Evolutionary conservation across 2,797 vertebrate species (phyloP), one percentile per base, ranked within the genome.

Genomic region (Bovichtus diacanthus): DNA sequence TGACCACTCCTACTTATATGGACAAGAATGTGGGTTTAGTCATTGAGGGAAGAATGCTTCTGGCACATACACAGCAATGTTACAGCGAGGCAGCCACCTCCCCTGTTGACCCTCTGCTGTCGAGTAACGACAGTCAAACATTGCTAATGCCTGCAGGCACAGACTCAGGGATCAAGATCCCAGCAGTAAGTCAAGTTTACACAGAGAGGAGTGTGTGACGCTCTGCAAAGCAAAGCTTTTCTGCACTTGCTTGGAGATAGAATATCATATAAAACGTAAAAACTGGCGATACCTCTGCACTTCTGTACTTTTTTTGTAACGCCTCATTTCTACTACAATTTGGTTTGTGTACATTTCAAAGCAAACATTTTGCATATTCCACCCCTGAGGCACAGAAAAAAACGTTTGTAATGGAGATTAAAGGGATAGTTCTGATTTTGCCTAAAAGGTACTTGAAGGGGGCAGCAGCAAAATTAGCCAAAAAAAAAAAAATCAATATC

Each of bases 11-110:
- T 21, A 55, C 19, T 21, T 53, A 39, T 66, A 36, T 9, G 59
- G 41, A 69, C 41, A 80, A 50, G 75, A 81, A 83, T 84, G 84
- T 70, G 44, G 58, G 64, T 71, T 80, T 87, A 74, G 76, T 85
- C 72, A 76, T 70, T 78, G 67, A 51, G 67, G 41, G 46, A 76
- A 43, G 43, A 54, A 9, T 1, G 56, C 80, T 25, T 29, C 44
- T 43, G 75, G 75, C 36, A 80, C 39, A 77, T 4, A 3, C n/a
- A 65, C 61, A 68, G 70, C 51, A 25, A 29, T 51, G 54, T 39
- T 9, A 38, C 18, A 25, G 16, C 0, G 16, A 38, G 25, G 50
- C 39, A 1, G 23, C 15, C 31, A 51, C 60, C 18, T 1, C 10
- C 16, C 29, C 38, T 1, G 43, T 78, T 74, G 63, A 76, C 75